Base-by-base conservation (phyloP, 1,140 invertebrate species). In the Aethina tumida region DNA sequence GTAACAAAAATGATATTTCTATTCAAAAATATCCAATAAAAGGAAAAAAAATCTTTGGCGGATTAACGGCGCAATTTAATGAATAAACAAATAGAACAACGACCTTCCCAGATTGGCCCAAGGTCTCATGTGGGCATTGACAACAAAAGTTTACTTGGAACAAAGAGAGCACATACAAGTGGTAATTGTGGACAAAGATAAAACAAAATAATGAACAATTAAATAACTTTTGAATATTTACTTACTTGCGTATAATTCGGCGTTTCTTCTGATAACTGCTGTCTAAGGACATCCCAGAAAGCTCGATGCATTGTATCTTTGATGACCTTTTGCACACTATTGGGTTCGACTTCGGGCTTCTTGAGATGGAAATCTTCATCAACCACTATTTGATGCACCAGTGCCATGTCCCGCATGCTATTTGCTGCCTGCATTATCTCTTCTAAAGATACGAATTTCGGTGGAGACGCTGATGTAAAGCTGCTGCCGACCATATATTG, bases 371-470 rank as follows among this genome's bases (percentile, higher is more conserved):
- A 97, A 53, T 95, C 83, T 43, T 84, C 77, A 63, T 96, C 84
- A 16, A 97, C 77, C 5, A 89, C 90, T 47, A 97, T 96, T 66
- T 97, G 92, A 67, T 97, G 93, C 5, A 90, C 90, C 7, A 97
- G 62, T 13, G 80, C 79, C 90, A 97, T 95, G 54, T 96, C 92
- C 47, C 81, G 78, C 61, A 96, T 81, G 15, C 85, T 83, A 62
- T 88, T 84, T 0, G 88, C 79, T 28, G 89, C 87, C 56, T 82
- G 80, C 69, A 92, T 81, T 14, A 96, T 81, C 60, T 96, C 85
- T 49, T 93, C 86, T 16, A 94, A 64, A 8, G 84, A 83, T 4
- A 94, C 77, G 63, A 91, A 91, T 60, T 85, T 84, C 27, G 89
- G 89, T 3, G 87, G 88, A 13, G 82, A 85, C 3, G 79, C 79